phyloP scores from a whole-genome alignment of 2,888 invertebrate species.

The Heliconius hortense region DNA sequence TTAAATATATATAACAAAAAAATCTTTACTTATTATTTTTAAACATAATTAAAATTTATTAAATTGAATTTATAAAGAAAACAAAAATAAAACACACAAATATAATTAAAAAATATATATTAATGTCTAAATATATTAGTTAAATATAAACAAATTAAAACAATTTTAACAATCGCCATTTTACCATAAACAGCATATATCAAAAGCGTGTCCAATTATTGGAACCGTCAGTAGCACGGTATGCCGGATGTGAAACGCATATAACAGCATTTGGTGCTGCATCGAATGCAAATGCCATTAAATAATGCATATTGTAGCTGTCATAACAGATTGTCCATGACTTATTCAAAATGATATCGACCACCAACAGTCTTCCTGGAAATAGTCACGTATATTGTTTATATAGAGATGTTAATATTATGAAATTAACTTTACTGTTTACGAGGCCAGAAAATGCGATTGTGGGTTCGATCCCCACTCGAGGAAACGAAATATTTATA shows the following conservation, averaged over 20 bases:
- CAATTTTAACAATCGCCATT: not conserved
- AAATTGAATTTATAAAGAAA: no score
- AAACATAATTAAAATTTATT: no score
- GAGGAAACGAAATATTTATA: not conserved
- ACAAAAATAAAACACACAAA: no score
- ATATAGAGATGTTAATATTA: not conserved
- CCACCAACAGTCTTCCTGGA: constrained; percentile 35
- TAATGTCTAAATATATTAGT: no score
- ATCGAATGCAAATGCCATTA: constrained; percentile 37
- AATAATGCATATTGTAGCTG: constrained; percentile 37
- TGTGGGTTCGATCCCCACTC: not conserved
- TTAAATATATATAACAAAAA: no score
- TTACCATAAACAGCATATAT: not conserved
- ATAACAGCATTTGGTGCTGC: constrained; percentile 26
- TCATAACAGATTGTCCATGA: constrained; percentile 38
- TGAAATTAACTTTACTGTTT: no score
- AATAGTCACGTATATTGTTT: constrained; percentile 1
- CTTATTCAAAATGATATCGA: constrained; percentile 35
- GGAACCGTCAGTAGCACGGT: constrained; percentile 12
- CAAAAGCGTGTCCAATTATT: constrained; percentile 10
- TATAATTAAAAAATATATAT: no score
- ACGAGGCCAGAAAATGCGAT: no score
- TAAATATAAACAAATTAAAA: not conserved
- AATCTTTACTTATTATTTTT: no score
- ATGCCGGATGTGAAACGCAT: constrained; percentile 27